Evolutionary conservation across 1,140 invertebrate genomes (phyloP), one percentile per base, ranked within the genome.

Genomic region (Listronotus oregonensis): DNA sequence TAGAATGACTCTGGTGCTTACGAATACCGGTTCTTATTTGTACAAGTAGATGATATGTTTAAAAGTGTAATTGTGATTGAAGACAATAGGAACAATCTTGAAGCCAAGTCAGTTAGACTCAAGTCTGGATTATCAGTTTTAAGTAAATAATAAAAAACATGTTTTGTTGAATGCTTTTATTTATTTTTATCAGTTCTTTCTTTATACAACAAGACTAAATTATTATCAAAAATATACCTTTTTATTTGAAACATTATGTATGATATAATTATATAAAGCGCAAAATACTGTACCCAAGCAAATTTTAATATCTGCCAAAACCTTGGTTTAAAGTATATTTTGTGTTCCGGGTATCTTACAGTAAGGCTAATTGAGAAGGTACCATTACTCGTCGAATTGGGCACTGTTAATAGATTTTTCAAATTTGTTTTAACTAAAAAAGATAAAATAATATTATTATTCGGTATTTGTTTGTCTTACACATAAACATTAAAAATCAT

Each of bases 11-110:
- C 83, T 69, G 90, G 90, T 6, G 85, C 90, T 46, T 94, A 88
- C 76, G 85, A 90, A 65, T 96, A 92, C 74, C 83, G 88, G 66
- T 96, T 94, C 79, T 75, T 97, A 32, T 87, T 94, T 74, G 88
- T 95, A 1, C 86, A 94, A 80, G 78, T 94, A 8, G 89, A 95
- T 78, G 87, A 91, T 73, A 89, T 89, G 76, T 85, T 87, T 49
- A 81, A 82, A 46, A 85, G 85, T 69, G 85, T 86, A 15, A 89
- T 95, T 61, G 84, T 90, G 37, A 76, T 92, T 64, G 89, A 92
- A 83, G 89, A 92, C 70, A 91, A 91, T 71, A 82, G 88, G 32
- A 67, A 62, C 58, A 70, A 72, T 2, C 14, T 32, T 27, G 51
- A 39, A 18, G 7, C 9, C 12, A 17, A 37, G n/a, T n/a, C 51